These are phyloP conservation scores for Congeria kusceri DNA, from an alignment of 2,888 invertebrate genomes.

Conservation along the genomic window DNA sequence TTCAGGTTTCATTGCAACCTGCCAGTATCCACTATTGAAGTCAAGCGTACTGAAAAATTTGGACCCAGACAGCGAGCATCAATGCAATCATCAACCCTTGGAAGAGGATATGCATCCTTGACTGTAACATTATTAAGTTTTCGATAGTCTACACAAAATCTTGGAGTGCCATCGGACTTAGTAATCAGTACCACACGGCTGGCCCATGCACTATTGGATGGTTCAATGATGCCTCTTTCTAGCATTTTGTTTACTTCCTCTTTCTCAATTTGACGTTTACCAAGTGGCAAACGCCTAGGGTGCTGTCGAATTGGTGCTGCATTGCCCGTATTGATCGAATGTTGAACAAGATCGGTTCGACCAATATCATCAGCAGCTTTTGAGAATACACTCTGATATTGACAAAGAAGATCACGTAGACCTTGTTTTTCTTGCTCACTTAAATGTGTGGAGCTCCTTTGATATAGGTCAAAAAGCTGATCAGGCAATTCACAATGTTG, in stretches of 20 bases:
- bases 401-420: conserved; percentile 1
- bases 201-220: too few species aligned
- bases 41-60: conserved; percentile 60
- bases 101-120: conserved; percentile 36
- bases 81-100: conserved; percentile 44
- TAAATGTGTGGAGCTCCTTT: conserved; percentile 8
- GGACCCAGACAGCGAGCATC: conserved; percentile 33
- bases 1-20: conserved; percentile 38
- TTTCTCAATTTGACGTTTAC: too few species aligned
- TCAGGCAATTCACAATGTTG: too few species aligned
- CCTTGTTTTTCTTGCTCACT: conserved; percentile 11
- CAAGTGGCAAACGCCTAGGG: too few species aligned
- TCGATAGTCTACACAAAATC: conserved; percentile 52
- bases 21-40: conserved; percentile 61
- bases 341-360: conserved; percentile 20
- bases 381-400: conserved; percentile 29
- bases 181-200: too few species aligned
- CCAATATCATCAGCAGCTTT: conserved; percentile 18
- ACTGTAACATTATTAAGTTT: conserved; percentile 28
- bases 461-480: too few species aligned
- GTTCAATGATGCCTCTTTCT: too few species aligned
- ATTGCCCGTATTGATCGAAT: conserved; percentile 21
- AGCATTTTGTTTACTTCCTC: too few species aligned
- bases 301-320: conserved; percentile 36
- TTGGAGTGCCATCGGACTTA: too few species aligned